phyloP scores from a whole-genome alignment of 2,113 vertebrate species.

The Carlito syrichta region DNA sequence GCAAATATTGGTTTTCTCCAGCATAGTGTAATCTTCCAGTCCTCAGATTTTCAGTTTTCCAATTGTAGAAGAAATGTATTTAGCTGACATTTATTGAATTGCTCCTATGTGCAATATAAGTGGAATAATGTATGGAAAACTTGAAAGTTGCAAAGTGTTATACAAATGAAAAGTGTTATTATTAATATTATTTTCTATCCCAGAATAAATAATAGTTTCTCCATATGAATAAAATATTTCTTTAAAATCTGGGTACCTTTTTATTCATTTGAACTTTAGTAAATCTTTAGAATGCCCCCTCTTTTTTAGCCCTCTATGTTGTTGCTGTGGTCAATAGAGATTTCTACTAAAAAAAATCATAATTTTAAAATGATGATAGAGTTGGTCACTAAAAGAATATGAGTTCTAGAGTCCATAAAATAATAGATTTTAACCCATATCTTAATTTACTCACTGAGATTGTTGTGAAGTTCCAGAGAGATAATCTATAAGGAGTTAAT shows the following conservation, averaged over 20 bases:
- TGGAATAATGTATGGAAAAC: background rate
- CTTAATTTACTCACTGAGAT: background rate
- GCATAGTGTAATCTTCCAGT: background rate
- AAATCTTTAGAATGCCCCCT: background rate
- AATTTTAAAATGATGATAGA: background rate
- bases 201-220: conserved; percentile 7
- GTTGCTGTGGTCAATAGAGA: background rate
- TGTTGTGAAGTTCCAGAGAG: background rate
- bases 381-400: background rate
- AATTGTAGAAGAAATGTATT: background rate
- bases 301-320: background rate
- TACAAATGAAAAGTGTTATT: conserved; percentile 15
- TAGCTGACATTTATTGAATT: background rate
- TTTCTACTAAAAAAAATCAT: background rate
- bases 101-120: background rate
- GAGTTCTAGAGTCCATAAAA: background rate
- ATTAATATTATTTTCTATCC: conserved; percentile 1
- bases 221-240: background rate
- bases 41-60: background rate
- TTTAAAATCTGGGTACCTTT: background rate
- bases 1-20: background rate
- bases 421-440: background rate
- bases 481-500: background rate
- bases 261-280: background rate
- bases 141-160: background rate